Conservation (phyloP, 2,797 vertebrate genomes). For the Podargus strigoides region DNA sequence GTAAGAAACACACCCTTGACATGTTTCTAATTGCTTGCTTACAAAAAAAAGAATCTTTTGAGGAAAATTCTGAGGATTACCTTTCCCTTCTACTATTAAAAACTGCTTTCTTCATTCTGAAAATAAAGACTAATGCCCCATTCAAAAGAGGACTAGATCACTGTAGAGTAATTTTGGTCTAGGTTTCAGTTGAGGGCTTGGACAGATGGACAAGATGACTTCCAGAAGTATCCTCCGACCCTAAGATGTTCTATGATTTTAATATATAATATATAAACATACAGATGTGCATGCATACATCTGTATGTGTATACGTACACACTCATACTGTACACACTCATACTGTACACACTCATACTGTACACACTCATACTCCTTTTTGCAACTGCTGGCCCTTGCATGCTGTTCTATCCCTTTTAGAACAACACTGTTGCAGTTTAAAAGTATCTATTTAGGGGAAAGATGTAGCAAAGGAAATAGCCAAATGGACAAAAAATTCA, state of each 20-base stretch:
- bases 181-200: neutral
- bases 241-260: neutral
- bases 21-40: neutral
- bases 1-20: neutral
- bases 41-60: neutral
- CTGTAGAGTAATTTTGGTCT: neutral
- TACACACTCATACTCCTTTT: neutral
- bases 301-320: too few relatives aligned
- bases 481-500: neutral
- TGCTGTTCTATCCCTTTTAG: neutral
- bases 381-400: neutral
- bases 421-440: accelerated
- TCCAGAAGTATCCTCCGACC: neutral
- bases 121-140: neutral
- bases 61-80: neutral
- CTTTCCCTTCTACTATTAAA: neutral
- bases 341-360: too few relatives aligned
- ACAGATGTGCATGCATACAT: neutral
- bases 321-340: too few relatives aligned
- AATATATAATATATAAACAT: neutral
- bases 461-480: neutral
- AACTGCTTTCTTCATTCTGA: neutral
- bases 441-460: neutral
- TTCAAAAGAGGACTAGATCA: neutral
- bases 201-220: neutral